phyloP scores from a whole-genome alignment of 2,797 vertebrate species.

The Catostomus latipinnis region DNA sequence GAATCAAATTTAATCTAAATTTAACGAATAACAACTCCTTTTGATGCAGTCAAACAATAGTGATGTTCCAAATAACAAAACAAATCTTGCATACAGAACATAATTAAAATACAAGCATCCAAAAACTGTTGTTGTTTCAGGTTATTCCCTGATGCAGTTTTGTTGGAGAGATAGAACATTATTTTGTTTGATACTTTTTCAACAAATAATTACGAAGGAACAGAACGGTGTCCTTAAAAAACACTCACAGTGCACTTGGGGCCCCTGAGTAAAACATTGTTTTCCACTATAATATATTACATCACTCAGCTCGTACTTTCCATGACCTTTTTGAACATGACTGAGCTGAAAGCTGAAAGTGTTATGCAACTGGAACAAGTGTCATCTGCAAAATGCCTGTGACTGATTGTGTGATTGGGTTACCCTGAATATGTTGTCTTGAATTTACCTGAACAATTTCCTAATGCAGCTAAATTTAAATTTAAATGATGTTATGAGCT shows the following conservation, averaged over 20 bases:
- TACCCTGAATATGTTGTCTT: neutral
- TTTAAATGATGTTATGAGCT: neutral
- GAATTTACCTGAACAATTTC: slow-evolving; percentile 12
- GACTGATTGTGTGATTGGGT: slow-evolving; percentile 21
- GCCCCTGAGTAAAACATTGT: slow-evolving; percentile 12
- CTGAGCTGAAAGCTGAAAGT: slow-evolving; percentile 12
- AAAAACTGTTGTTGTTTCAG: slow-evolving; percentile 7
- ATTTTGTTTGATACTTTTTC: slow-evolving; percentile 4
- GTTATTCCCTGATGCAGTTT: slow-evolving; percentile 18
- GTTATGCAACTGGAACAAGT: slow-evolving; percentile 3
- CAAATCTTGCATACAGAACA: no score
- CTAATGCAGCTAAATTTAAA: neutral
- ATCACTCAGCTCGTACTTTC: neutral
- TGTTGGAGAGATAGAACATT: slow-evolving; percentile 10
- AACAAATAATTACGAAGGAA: neutral
- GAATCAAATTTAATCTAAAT: slow-evolving; percentile 7
- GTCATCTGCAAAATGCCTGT: slow-evolving; percentile 30
- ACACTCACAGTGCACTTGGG: neutral
- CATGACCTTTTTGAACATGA: slow-evolving; percentile 27
- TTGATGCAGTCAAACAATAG: neutral
- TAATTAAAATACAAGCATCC: neutral
- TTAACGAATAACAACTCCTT: neutral
- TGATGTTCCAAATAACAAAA: no score
- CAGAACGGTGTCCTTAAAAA: neutral
- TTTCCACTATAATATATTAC: slow-evolving; percentile 8